Conservation (phyloP, 2,797 vertebrate genomes). For the Phalloptychus januarius region DNA sequence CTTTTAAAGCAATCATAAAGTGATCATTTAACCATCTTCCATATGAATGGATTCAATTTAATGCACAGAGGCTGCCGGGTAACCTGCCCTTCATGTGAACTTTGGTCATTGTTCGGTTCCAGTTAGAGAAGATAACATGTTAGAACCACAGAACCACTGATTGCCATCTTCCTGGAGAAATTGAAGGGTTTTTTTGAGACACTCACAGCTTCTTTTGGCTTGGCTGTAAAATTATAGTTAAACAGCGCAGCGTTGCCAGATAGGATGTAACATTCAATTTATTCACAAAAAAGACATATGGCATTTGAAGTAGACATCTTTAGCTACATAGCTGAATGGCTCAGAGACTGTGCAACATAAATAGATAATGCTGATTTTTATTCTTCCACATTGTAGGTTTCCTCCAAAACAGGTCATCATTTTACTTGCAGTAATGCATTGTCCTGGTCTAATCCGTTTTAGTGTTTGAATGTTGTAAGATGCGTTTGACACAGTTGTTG, state of each 20-base stretch:
- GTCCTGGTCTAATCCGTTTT: constrained; percentile 34
- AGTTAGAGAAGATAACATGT: constrained; percentile 30
- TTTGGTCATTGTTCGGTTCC: constrained; percentile 17
- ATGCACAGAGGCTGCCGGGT: not conserved
- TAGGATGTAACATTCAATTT: not conserved
- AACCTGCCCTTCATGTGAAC: constrained; percentile 39
- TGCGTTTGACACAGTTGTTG: constrained; percentile 46
- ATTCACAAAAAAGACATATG: not conserved
- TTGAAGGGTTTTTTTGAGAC: constrained; percentile 24
- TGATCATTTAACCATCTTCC: constrained; percentile 32
- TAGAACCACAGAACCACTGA: constrained; percentile 42
- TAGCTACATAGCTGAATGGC: not conserved
- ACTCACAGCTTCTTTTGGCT: constrained; percentile 23
- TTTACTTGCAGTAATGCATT: constrained; percentile 11
- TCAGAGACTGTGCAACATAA: not conserved
- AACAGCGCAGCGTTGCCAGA: constrained; percentile 18
- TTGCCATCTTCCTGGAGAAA: constrained; percentile 42
- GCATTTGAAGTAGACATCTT: not conserved
- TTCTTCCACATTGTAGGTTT: not conserved
- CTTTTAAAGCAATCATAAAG: constrained; percentile 22
- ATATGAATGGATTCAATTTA: not conserved
- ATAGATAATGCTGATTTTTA: not conserved
- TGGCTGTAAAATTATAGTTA: constrained; percentile 34
- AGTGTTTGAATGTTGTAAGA: constrained; percentile 32
- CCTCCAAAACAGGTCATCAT: constrained; percentile 9